Conservation (phyloP, 2,797 vertebrate species). For the Sebastes matsubarae region DNA sequence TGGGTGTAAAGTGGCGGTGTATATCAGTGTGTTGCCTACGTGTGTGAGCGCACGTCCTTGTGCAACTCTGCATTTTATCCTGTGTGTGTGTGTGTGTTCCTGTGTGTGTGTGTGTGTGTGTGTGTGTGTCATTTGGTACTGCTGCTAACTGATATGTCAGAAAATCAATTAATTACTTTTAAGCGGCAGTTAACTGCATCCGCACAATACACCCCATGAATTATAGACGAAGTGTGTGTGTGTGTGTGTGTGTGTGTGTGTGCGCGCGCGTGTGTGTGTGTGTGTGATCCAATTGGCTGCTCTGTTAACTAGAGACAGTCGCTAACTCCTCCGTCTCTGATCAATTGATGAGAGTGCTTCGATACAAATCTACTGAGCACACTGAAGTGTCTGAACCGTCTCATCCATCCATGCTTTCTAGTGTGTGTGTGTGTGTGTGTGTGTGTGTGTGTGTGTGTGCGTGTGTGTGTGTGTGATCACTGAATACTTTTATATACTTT, state of each 20-base stretch:
- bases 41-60: background rate
- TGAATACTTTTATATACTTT: background rate
- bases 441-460: no score
- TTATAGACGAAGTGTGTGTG: conserved; percentile 90
- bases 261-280: conserved; percentile 17
- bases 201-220: conserved; percentile 90
- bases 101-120: conserved; percentile 30
- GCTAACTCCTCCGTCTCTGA: conserved; percentile 64
- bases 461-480: no score
- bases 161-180: conserved; percentile 99
- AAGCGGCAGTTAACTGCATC: conserved; percentile 94
- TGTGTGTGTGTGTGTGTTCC: background rate
- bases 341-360: conserved; percentile 65
- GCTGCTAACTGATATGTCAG: conserved; percentile 96
- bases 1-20: background rate
- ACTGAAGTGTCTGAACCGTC: conserved; percentile 36
- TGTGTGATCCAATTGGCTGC: conserved; percentile 51
- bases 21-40: background rate
- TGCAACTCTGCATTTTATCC: background rate
- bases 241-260: conserved; percentile 27
- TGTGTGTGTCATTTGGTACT: conserved; percentile 80
- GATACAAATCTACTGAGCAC: conserved; percentile 59
- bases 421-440: background rate
- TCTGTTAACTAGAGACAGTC: conserved; percentile 75
- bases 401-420: background rate